Percentiles rank a stretch among this genome's conserved stretches.
These are phyloP conservation scores for Sanderia malayensis DNA, from an alignment of 30 jellyfish, hydroid and myxozoan species.

Conservation along the genomic window DNA sequence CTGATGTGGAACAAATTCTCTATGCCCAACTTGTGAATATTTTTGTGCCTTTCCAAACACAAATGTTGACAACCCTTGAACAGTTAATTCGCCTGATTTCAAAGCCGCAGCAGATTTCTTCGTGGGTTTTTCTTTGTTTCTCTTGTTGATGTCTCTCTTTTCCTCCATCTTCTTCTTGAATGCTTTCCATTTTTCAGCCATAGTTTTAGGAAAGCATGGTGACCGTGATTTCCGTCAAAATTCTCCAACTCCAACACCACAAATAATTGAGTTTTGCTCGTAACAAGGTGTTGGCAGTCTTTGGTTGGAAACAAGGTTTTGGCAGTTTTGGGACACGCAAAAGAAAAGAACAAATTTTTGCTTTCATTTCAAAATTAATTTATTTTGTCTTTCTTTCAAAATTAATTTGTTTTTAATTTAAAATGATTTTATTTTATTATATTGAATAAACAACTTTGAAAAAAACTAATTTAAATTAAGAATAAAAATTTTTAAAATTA, in stretches of 20 bases:
- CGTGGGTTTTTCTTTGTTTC: slow-evolving; percentile 10
- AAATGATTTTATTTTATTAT: too few species aligned
- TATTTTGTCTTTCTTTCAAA: too few species aligned
- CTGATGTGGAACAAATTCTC: slow-evolving; percentile 19
- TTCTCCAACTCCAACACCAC: background rate
- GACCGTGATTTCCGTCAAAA: background rate
- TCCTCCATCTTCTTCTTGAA: slow-evolving; percentile 2
- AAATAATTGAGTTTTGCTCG: background rate
- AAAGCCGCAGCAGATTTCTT: background rate
- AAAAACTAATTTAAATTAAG: too few species aligned
- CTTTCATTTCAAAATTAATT: too few species aligned
- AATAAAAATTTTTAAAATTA: too few species aligned
- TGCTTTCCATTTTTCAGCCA: slow-evolving; percentile 8
- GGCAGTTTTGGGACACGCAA: slow-evolving; percentile 8
- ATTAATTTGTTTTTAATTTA: too few species aligned
- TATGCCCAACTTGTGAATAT: slow-evolving; percentile 11
- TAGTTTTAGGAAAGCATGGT: background rate
- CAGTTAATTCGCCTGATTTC: slow-evolving; percentile 19
- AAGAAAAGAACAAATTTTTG: too few species aligned
- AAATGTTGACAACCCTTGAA: slow-evolving; percentile 13
- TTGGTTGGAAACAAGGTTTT: background rate
- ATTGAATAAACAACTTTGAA: too few species aligned
- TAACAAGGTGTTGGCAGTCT: slow-evolving; percentile 11
- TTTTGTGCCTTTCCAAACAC: slow-evolving; percentile 36
- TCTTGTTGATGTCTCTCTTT: slow-evolving; percentile 12